These are phyloP conservation scores for Leptogaster cylindrica DNA, from an alignment of 2,888 invertebrate species.

Conservation along the genomic window DNA sequence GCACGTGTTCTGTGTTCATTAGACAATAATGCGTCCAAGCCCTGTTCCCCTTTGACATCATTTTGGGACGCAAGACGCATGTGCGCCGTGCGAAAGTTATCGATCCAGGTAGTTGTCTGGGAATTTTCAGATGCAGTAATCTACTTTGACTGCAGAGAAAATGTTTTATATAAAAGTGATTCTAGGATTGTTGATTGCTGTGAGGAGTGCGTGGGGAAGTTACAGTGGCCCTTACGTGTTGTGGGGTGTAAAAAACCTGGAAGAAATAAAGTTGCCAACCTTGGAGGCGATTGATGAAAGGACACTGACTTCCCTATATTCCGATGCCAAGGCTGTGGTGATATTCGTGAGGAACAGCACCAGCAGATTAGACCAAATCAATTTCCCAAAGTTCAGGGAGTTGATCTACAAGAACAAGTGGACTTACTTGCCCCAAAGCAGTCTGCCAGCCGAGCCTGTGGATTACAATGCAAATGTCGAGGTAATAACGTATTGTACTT, in stretches of 20 bases:
- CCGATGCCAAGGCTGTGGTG: conserved; percentile 66
- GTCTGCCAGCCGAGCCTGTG: conserved; percentile 67
- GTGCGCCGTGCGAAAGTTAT: not conserved
- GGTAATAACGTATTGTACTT: conserved; percentile 55
- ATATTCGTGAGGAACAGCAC: conserved; percentile 68
- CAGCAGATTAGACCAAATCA: conserved; percentile 64
- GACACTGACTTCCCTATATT: conserved; percentile 66
- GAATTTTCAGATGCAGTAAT: not conserved
- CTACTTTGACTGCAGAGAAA: not conserved
- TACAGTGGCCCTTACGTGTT: conserved; percentile 68
- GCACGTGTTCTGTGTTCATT: not conserved
- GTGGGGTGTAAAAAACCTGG: conserved; percentile 66
- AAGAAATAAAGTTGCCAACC: conserved; percentile 64
- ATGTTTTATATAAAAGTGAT: conserved; percentile 13
- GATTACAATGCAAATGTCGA: conserved; percentile 69
- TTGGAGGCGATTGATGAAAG: conserved; percentile 65
- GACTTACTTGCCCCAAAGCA: conserved; percentile 67
- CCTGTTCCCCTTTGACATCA: not conserved
- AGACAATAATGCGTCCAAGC: not conserved
- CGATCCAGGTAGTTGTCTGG: conserved; percentile 7
- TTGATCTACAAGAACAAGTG: conserved; percentile 64
- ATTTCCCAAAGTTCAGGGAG: conserved; percentile 66
- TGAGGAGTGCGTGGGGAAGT: conserved; percentile 57
- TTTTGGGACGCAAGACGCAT: conserved; percentile 41
- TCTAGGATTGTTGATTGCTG: not conserved